Percentiles rank a stretch among this genome's conserved stretches.
phyloP scores from a whole-genome alignment of 2,113 vertebrate species.

The Engraulis encrasicolus region DNA sequence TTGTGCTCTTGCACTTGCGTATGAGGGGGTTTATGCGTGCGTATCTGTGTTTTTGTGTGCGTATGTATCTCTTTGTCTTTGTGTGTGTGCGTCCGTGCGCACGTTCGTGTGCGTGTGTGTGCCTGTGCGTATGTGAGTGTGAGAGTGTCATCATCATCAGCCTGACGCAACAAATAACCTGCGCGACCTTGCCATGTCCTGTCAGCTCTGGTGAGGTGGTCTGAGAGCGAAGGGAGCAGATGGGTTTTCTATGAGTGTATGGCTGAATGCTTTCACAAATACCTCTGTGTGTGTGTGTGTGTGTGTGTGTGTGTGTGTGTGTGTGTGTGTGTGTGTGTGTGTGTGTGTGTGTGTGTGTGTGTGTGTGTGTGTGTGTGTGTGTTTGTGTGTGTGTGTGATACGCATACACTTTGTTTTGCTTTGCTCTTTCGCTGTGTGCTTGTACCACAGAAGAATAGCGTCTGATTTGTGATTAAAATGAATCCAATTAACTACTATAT shows the following conservation, averaged over 20 bases:
- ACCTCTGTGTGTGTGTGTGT: slow-evolving; percentile 33
- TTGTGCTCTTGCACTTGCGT: background rate
- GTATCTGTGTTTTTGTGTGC: no score
- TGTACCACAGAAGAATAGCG: background rate
- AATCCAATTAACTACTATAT: background rate
- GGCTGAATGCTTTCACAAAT: slow-evolving; percentile 16
- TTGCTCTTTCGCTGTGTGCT: background rate
- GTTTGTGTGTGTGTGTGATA: slow-evolving; percentile 24
- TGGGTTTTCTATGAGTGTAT: slow-evolving; percentile 20
- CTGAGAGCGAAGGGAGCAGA: background rate
- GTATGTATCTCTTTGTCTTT: background rate
- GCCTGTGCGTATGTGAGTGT: background rate
- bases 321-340: no score
- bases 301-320: no score
- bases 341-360: no score
- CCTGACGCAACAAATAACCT: slow-evolving; percentile 8
- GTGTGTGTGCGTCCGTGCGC: background rate
- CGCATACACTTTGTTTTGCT: no score
- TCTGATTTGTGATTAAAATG: background rate
- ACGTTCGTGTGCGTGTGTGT: background rate
- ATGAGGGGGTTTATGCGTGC: background rate
- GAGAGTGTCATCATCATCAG: background rate
- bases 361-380: no score
- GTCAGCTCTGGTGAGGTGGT: slow-evolving; percentile 27
- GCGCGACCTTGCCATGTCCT: slow-evolving; percentile 37